Evolutionary conservation across 2,888 invertebrate species (phyloP).

Genomic region (Callinectes sapidus): DNA sequence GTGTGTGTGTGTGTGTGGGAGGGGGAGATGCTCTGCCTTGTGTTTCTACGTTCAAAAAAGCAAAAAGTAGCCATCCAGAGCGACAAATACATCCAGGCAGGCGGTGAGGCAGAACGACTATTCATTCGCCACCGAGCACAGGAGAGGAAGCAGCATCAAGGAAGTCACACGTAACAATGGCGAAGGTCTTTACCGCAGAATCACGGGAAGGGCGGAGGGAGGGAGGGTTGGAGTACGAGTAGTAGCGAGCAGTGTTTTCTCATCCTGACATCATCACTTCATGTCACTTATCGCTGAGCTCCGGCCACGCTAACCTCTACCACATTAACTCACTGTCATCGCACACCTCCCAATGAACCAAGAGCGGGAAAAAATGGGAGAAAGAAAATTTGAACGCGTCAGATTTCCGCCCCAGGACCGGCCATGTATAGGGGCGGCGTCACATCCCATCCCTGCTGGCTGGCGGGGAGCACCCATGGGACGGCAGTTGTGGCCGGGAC

Average conservation of each 20-base stretch:
- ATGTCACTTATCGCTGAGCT: neutral
- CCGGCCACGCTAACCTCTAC: neutral
- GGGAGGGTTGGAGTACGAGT: neutral
- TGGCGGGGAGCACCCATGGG: neutral
- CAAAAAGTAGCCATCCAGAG: neutral
- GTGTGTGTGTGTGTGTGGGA: slow-evolving; percentile 26
- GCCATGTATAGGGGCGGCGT: neutral
- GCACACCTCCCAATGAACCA: neutral
- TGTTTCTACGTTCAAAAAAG: neutral
- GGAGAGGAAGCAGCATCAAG: neutral
- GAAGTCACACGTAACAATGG: slow-evolving; percentile 31
- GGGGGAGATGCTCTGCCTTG: slow-evolving; percentile 14
- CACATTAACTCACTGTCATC: neutral
- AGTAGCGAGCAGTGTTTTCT: neutral
- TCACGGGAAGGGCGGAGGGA: neutral
- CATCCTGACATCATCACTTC: neutral
- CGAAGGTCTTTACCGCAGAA: slow-evolving; percentile 17
- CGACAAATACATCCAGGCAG: neutral
- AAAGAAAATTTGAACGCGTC: neutral
- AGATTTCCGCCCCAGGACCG: neutral
- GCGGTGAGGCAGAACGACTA: neutral
- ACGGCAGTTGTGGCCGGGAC: neutral
- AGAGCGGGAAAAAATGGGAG: neutral
- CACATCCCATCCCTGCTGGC: neutral
- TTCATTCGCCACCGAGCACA: neutral